Conservation (phyloP, 2,113 vertebrate species). For the Phylloscopus whistleri region DNA sequence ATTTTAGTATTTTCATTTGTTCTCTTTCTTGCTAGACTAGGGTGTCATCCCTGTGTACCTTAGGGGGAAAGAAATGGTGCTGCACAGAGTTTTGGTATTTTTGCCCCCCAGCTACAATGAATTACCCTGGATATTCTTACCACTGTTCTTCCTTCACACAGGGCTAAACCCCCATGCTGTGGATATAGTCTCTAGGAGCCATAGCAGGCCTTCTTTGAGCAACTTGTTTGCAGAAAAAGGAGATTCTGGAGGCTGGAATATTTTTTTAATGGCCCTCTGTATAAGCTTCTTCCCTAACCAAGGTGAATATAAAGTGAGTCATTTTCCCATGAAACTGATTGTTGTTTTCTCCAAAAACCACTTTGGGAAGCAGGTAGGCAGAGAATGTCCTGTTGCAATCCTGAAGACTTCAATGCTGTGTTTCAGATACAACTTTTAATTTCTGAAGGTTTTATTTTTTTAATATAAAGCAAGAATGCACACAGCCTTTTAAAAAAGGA, state of each 20-base stretch:
- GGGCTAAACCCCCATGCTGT: neutral
- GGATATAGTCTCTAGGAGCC: neutral
- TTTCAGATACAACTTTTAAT: neutral
- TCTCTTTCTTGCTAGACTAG: neutral
- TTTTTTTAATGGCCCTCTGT: neutral
- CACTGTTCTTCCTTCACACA: neutral
- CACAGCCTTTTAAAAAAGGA: neutral
- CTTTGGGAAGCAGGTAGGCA: neutral
- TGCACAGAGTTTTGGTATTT: neutral
- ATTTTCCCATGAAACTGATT: neutral
- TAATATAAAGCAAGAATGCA: neutral
- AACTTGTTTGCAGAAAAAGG: neutral
- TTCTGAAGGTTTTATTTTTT: neutral
- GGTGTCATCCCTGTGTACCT: neutral
- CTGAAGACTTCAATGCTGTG: neutral
- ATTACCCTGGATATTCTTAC: neutral
- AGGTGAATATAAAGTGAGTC: neutral
- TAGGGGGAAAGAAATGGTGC: neutral
- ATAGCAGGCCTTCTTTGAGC: neutral
- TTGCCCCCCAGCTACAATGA: fast-evolving
- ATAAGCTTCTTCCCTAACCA: neutral
- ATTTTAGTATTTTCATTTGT: neutral
- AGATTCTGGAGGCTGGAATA: neutral
- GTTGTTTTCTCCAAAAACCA: neutral
- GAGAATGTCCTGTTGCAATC: neutral